Evolutionary conservation across 2,888 invertebrate species (phyloP).

Genomic region (Trissolcus brochymenae): DNA sequence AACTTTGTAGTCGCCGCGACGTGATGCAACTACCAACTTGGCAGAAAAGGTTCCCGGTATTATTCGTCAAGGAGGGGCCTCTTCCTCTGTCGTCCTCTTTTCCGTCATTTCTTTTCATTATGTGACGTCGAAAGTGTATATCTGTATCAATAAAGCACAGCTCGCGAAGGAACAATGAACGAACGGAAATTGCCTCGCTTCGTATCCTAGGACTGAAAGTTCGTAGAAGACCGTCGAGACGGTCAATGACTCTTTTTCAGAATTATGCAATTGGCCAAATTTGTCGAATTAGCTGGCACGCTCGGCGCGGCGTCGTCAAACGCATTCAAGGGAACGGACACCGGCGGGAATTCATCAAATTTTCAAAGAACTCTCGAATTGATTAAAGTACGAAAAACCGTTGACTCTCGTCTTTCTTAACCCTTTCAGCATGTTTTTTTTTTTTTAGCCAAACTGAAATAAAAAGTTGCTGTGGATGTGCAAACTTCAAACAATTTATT

Average conservation of each 20-base stretch:
- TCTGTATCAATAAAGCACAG: not conserved
- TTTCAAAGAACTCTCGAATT: constrained; percentile 2
- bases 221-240: constrained; percentile 58
- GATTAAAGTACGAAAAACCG: not conserved
- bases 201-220: too few species aligned
- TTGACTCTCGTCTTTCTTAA: not conserved
- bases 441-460: not conserved
- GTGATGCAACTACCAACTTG: constrained; percentile 75
- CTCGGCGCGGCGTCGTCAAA: constrained; percentile 53
- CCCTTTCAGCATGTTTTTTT: not conserved
- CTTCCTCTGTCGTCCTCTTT: constrained; percentile 48
- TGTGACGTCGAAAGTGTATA: not conserved
- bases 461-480: too few species aligned
- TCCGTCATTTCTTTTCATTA: constrained; percentile 46
- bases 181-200: too few species aligned
- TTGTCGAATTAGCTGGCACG: constrained; percentile 70
- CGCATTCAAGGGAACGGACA: constrained; percentile 20
- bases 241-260: constrained; percentile 70
- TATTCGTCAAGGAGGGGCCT: constrained; percentile 58
- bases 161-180: constrained; percentile 11
- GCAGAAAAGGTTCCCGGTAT: constrained; percentile 72
- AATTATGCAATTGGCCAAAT: constrained; percentile 75
- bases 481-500: too few species aligned
- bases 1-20: constrained; percentile 76
- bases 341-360: constrained; percentile 21